A percentile compares a stretch with the other conserved stretches of the same genome.
Evolutionary conservation across 2,113 vertebrate genomes (phyloP).

Genomic region (Odobenus rosmarus): DNA sequence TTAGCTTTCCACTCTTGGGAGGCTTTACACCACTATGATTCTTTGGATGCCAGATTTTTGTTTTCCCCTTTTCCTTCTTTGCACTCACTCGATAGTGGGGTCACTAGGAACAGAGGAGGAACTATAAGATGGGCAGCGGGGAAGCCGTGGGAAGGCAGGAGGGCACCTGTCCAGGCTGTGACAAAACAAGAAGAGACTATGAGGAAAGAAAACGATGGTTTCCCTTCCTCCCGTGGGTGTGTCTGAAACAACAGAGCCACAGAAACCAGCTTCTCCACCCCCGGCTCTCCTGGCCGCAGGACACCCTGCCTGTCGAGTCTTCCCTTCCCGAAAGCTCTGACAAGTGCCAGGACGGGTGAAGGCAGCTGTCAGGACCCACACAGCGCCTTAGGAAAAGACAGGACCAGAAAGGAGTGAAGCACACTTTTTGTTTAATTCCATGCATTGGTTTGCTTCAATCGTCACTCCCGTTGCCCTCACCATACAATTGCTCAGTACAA

Average conservation of each 20-base stretch:
- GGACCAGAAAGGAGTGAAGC: conserved; percentile 86
- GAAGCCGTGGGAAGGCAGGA: neutral
- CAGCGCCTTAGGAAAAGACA: conserved; percentile 66
- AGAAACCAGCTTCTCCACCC: neutral
- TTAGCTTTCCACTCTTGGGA: neutral
- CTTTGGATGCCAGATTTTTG: neutral
- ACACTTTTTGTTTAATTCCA: conserved; percentile 92
- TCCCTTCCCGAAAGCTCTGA: neutral
- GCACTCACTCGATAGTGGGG: neutral
- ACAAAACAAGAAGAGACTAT: neutral
- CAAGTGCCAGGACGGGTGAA: neutral
- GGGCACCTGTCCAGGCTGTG: no score
- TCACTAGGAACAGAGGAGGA: neutral
- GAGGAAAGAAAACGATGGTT: neutral
- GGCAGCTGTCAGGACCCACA: neutral
- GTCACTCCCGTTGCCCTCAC: conserved; percentile 90
- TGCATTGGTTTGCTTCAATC: conserved; percentile 95
- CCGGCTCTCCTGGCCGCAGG: neutral
- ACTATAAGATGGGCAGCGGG: neutral
- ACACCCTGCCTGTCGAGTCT: neutral
- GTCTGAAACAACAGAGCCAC: neutral
- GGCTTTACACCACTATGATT: neutral
- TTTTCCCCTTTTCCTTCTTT: neutral
- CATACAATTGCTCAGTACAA: conserved; percentile 90
- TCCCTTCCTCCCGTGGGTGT: neutral